phyloP scores from a whole-genome alignment of 53 echinoderm and acorn worm genomes.

The Henricia sp. region DNA sequence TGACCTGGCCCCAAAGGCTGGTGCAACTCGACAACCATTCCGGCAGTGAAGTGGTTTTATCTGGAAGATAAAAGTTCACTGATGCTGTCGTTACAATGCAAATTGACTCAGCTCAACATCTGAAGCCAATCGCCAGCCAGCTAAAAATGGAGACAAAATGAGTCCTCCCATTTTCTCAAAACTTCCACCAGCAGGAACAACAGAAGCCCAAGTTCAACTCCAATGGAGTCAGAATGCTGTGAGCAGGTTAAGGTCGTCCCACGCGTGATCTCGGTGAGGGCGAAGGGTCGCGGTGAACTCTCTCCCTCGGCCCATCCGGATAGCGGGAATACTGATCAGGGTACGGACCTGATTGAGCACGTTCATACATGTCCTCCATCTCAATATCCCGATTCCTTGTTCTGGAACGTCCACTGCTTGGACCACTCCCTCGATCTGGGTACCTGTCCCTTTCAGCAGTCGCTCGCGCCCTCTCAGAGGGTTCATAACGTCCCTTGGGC shows the following conservation, averaged over 20 bases:
- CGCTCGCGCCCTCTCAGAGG: conserved; percentile 34
- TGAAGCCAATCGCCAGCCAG: conserved; percentile 6
- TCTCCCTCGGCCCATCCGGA: conserved; percentile 68
- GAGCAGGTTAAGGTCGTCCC: conserved; percentile 78
- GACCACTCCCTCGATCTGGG: conserved; percentile 74
- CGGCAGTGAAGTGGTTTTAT: too few species aligned
- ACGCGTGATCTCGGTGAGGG: conserved; percentile 82
- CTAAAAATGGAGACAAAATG: not conserved
- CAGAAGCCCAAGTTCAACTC: conserved; percentile 28
- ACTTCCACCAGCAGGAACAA: conserved; percentile 25
- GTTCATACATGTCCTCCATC: conserved; percentile 96
- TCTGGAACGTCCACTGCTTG: conserved; percentile 69
- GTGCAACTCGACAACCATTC: too few species aligned
- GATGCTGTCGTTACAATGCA: not conserved
- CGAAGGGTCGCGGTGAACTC: conserved; percentile 82
- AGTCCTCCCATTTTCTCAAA: not conserved
- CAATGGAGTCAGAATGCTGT: conserved; percentile 19
- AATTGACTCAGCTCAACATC: not conserved
- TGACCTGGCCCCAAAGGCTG: too few species aligned
- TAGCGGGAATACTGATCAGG: conserved; percentile 80
- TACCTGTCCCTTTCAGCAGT: conserved; percentile 63
- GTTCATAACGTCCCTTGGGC: conserved; percentile 71
- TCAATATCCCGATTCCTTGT: conserved; percentile 89
- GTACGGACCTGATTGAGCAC: conserved; percentile 67
- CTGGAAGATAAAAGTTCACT: too few species aligned